Evolutionary conservation across 2,113 vertebrate species (phyloP), one percentile per base, ranked within the genome.

Genomic region (Lepus europaeus): DNA sequence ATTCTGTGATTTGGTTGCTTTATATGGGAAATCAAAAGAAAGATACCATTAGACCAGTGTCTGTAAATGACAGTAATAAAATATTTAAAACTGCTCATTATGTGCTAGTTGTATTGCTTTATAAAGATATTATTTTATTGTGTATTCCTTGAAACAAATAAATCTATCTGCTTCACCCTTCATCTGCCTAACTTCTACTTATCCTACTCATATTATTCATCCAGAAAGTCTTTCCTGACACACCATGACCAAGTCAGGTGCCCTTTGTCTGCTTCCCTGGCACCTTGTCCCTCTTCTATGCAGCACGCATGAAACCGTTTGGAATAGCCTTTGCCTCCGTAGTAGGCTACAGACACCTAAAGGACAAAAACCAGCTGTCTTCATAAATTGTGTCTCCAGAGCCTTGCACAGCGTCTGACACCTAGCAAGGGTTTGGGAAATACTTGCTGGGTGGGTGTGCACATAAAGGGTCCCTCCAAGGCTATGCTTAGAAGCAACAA

Each of bases 1-100:
- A 78, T n/a, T 64, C 33, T 59, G 25, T 86, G 45, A 77, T 87
- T 25, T 36, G 29, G 31, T 68, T 91, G 29, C 74, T 94, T 96
- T 63, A 68, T 33, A 76, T 6, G 56, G 84, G 19, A 87, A 91
- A 87, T 87, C 25, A 66, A 74, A 87, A 77, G 39, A 81, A 88
- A 93, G 27, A 9, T 76, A 80, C 17, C 31, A 20, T 81, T 39
- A 87, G 72, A 87, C 25, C 33, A 84, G 51, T 39, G 23, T 13
- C 39, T 91, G 36, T 77, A 80, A 92, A 27, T 1, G 0, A 74
- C 25, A 93, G 69, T 51, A 87, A 78, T 63, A 84, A 91, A 84
- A 90, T 77, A 53, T 45, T 84, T 53, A 92, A 91, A 92, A 64
- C 3, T 25, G 33, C 2, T 91, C 93, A 56, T 74, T 73, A 6